Conservation (phyloP, 2,113 vertebrate species). For the Cyrtonyx montezumae region DNA sequence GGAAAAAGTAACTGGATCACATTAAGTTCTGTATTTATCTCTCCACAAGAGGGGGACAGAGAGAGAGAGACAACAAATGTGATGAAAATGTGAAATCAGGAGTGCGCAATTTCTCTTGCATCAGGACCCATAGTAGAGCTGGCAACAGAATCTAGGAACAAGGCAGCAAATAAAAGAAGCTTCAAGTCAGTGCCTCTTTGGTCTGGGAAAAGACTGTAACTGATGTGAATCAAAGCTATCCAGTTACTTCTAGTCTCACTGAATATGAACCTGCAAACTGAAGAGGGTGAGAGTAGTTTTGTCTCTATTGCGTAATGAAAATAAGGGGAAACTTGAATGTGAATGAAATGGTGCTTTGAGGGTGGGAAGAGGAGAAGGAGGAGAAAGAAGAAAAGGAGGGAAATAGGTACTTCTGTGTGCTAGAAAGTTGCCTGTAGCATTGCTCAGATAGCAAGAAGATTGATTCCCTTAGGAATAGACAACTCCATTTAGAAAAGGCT, state of each 20-base stretch:
- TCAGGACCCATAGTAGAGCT: not conserved
- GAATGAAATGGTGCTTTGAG: not conserved
- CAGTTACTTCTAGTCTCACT: not conserved
- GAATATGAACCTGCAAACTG: not conserved
- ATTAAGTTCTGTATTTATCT: not conserved
- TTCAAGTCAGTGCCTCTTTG: not conserved
- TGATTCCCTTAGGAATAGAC: not conserved
- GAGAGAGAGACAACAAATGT: not conserved
- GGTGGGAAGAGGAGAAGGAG: not conserved
- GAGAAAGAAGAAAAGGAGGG: not conserved
- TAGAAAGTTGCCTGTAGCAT: not conserved
- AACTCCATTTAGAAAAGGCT: not conserved
- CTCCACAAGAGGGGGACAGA: not conserved
- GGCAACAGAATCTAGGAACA: not conserved
- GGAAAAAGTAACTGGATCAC: not conserved
- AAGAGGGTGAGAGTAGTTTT: not conserved
- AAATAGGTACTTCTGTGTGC: not conserved
- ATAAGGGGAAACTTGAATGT: accelerated
- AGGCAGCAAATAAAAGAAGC: not conserved
- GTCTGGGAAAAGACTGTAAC: not conserved
- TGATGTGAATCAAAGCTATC: not conserved
- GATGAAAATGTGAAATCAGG: not conserved
- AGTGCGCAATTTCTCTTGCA: not conserved
- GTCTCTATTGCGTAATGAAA: not conserved
- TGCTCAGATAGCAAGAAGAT: not conserved